A percentile compares a stretch with the other conserved stretches of the same genome.
Evolutionary conservation across 2,797 vertebrate species (phyloP).

Genomic region (Pipistrellus pipistrellus): DNA sequence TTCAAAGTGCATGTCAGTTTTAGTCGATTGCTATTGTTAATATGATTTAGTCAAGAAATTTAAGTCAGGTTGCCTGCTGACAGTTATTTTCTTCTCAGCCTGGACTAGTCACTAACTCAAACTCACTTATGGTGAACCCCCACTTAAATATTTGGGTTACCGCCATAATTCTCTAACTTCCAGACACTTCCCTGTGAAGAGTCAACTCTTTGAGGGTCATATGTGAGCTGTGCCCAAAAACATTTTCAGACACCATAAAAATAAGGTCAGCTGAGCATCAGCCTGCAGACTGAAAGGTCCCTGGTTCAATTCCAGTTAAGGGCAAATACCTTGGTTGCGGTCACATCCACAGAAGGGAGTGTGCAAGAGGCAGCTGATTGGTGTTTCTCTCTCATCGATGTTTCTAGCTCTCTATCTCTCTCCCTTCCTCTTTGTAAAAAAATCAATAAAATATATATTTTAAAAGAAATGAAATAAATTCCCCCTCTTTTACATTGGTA

Average conservation of each 20-base stretch:
- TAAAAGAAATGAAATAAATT: not conserved
- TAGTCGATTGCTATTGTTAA: not conserved
- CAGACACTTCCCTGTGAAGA: not conserved
- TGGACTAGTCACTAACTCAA: not conserved
- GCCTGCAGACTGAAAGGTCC: too few relatives aligned
- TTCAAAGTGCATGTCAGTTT: not conserved
- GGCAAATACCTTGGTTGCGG: too few relatives aligned
- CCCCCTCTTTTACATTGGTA: not conserved
- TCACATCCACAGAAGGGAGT: too few relatives aligned
- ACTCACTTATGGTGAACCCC: not conserved
- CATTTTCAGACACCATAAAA: not conserved
- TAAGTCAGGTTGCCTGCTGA: not conserved
- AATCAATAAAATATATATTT: too few relatives aligned
- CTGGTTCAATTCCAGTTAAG: too few relatives aligned
- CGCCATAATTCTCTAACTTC: conserved; percentile 8
- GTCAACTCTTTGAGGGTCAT: not conserved
- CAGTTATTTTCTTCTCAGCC: not conserved
- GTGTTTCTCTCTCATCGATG: too few relatives aligned
- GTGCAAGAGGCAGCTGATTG: too few relatives aligned
- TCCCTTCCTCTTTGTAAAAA: too few relatives aligned
- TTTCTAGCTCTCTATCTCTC: too few relatives aligned
- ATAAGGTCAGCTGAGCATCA: too few relatives aligned
- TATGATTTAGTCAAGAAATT: not conserved
- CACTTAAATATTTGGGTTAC: not conserved
- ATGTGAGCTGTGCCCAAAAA: not conserved